These are phyloP conservation scores for Caranx melampygus DNA, from an alignment of 2,113 vertebrate species.

Conservation along the genomic window DNA sequence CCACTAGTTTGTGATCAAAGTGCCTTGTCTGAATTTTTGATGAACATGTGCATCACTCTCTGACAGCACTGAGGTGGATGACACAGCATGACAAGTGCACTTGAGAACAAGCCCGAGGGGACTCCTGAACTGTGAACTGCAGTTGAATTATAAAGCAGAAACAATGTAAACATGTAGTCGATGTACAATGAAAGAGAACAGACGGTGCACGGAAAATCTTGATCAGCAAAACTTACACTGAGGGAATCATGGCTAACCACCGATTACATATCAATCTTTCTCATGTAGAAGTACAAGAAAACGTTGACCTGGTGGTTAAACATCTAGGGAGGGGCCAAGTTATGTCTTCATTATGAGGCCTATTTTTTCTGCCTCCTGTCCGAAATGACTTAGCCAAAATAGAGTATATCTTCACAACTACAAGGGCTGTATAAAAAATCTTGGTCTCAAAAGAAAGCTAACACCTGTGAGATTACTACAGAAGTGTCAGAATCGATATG, in stretches of 20 bases:
- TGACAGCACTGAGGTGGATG: constrained; percentile 46
- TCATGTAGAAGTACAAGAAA: neutral
- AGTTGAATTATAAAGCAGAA: constrained; percentile 14
- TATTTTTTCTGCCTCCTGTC: too few species aligned
- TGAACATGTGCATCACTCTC: constrained; percentile 51
- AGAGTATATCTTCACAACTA: too few species aligned
- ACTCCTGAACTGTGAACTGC: constrained; percentile 21
- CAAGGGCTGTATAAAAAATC: too few species aligned
- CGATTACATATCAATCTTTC: neutral
- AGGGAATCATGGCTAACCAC: too few species aligned
- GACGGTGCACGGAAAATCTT: neutral
- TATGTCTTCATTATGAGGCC: neutral
- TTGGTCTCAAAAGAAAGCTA: too few species aligned
- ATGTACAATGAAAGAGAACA: neutral
- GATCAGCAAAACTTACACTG: neutral
- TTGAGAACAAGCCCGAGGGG: constrained; percentile 36
- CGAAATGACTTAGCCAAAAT: too few species aligned
- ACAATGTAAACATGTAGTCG: neutral
- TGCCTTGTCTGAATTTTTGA: constrained; percentile 72
- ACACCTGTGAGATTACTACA: too few species aligned
- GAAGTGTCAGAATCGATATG: too few species aligned
- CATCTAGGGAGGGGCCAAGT: neutral
- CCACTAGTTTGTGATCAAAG: constrained; percentile 70
- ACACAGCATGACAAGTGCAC: constrained; percentile 53
- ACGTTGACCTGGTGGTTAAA: too few species aligned